Conservation (phyloP, 2,797 vertebrate species). For the Hephaestus fuliginosus region DNA sequence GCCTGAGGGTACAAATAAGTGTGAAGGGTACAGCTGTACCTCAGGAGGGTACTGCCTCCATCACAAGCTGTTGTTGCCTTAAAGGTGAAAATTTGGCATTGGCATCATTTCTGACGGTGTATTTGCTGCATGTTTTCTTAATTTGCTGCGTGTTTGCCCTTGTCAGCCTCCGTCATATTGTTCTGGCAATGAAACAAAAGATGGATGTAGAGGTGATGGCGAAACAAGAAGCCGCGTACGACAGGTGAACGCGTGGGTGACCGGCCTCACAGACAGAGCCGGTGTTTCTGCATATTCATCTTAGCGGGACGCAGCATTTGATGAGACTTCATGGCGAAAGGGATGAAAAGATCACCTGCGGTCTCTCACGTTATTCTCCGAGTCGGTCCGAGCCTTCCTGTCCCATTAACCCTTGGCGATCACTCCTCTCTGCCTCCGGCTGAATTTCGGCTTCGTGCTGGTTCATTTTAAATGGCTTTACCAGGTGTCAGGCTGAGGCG, state of each 20-base stretch:
- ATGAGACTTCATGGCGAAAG: conserved; percentile 5
- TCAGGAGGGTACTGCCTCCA: too few relatives aligned
- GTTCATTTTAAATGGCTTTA: conserved; percentile 26
- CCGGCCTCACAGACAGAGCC: not conserved
- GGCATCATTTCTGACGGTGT: too few relatives aligned
- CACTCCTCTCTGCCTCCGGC: conserved; percentile 28
- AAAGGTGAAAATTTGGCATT: too few relatives aligned
- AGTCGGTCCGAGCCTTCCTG: not conserved
- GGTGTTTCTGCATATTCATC: conserved; percentile 13
- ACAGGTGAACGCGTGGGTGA: not conserved
- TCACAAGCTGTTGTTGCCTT: too few relatives aligned
- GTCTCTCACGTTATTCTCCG: conserved; percentile 18
- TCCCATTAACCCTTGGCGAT: conserved; percentile 24
- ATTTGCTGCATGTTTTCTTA: too few relatives aligned
- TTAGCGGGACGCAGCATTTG: not conserved
- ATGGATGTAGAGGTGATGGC: not conserved
- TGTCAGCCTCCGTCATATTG: too few relatives aligned
- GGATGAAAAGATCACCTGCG: not conserved
- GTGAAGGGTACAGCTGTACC: too few relatives aligned
- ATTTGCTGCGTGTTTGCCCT: too few relatives aligned
- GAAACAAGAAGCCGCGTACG: not conserved
- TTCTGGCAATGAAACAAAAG: not conserved
- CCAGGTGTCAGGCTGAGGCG: not conserved
- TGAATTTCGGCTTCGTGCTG: conserved; percentile 21
- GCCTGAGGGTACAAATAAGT: too few relatives aligned